phyloP scores from a whole-genome alignment of 2,888 invertebrate species.

The Campoletis raptor region DNA sequence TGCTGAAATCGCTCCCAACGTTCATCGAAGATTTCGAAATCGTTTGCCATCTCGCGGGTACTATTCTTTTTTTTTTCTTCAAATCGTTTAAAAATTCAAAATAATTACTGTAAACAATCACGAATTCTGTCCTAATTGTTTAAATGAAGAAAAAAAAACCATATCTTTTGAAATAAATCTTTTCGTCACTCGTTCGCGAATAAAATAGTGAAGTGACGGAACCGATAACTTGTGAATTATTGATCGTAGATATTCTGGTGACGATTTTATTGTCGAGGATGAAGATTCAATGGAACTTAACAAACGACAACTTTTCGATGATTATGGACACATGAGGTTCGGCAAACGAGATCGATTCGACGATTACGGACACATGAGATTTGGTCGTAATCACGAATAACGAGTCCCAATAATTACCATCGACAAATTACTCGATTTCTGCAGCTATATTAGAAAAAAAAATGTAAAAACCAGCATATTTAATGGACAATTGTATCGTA shows the following conservation, averaged over 20 bases:
- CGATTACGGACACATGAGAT: slow-evolving; percentile 91
- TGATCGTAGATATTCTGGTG: slow-evolving; percentile 70
- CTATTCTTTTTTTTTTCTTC: background rate
- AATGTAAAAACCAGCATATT: slow-evolving; percentile 25
- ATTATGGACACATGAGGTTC: slow-evolving; percentile 88
- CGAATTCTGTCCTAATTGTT: background rate
- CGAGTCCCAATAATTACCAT: slow-evolving; percentile 6
- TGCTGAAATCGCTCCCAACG: slow-evolving; percentile 68
- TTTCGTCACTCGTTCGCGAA: background rate
- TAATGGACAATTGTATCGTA: slow-evolving; percentile 53
- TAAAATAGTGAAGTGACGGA: background rate
- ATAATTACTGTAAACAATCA: background rate
- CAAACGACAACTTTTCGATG: slow-evolving; percentile 86
- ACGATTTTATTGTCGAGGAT: slow-evolving; percentile 82
- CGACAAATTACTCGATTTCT: slow-evolving; percentile 35
- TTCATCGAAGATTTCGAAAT: slow-evolving; percentile 70
- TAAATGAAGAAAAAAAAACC: background rate
- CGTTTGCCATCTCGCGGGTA: slow-evolving; percentile 60
- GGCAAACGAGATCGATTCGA: slow-evolving; percentile 89
- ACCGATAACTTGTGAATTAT: background rate
- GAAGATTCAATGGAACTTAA: slow-evolving; percentile 85
- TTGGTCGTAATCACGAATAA: slow-evolving; percentile 86
- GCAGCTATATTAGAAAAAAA: slow-evolving; percentile 33
- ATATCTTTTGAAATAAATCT: background rate
- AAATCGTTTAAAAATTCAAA: background rate